Conservation (phyloP, 2,888 invertebrate genomes). For the Baronia brevicornis region DNA sequence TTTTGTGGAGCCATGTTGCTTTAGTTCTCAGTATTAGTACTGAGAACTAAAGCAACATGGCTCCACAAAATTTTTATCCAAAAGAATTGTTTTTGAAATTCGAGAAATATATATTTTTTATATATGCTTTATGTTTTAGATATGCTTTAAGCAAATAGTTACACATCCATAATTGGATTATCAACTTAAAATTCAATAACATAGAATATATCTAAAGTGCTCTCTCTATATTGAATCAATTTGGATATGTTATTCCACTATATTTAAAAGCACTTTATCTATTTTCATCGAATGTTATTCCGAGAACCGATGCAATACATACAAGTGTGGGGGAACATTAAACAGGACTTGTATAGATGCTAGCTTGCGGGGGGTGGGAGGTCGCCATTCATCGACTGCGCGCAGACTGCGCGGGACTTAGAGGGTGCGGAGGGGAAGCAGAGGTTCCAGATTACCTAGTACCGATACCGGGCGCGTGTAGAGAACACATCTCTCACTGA, state of each 20-base stretch:
- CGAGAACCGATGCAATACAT: slow-evolving; percentile 50
- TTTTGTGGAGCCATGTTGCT: no score
- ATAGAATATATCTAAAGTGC: no score
- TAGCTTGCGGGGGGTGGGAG: slow-evolving; percentile 40
- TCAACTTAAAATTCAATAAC: no score
- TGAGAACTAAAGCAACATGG: no score
- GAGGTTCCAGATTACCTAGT: slow-evolving; percentile 51
- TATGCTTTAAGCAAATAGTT: no score
- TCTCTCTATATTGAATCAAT: no score
- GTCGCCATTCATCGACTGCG: slow-evolving; percentile 63
- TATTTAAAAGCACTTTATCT: slow-evolving; percentile 48
- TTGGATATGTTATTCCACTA: slow-evolving; percentile 25
- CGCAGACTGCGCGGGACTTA: slow-evolving; percentile 56
- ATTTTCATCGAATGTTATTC: slow-evolving; percentile 59
- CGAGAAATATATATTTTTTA: no score
- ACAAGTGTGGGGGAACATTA: slow-evolving; percentile 47
- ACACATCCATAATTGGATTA: no score
- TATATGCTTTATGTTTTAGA: no score
- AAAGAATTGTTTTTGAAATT: no score
- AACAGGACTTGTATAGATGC: slow-evolving; percentile 45
- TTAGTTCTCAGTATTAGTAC: no score
- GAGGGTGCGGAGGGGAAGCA: slow-evolving; percentile 25
- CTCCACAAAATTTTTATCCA: no score
- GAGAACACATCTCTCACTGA: slow-evolving; percentile 26
- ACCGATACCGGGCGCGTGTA: slow-evolving; percentile 37